phyloP scores from a whole-genome alignment of 2,797 vertebrate genomes.

The Todus mexicanus region DNA sequence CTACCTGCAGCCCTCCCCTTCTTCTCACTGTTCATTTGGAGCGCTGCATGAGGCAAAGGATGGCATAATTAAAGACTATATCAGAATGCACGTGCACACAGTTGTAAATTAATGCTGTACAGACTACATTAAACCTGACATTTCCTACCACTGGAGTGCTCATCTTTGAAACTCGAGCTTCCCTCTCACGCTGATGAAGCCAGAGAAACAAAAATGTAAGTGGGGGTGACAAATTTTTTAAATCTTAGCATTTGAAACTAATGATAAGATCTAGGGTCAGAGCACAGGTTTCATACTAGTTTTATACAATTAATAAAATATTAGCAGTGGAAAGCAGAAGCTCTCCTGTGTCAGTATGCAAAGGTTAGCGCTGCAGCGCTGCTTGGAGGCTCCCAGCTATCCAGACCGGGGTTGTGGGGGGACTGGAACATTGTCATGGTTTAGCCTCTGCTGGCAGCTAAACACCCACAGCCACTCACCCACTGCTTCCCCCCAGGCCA shows the following conservation, averaged over 20 bases:
- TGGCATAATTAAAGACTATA: constrained; percentile 19
- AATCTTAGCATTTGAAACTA: neutral
- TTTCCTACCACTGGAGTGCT: neutral
- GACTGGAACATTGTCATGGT: neutral
- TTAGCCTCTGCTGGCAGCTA: neutral
- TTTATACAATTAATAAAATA: neutral
- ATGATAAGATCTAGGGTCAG: neutral
- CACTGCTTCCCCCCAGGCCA: no score
- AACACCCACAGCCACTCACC: neutral
- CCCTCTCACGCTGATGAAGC: neutral
- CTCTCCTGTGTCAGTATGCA: neutral
- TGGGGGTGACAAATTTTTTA: neutral
- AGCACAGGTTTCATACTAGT: neutral
- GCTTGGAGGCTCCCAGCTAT: neutral
- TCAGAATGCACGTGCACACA: constrained; percentile 10
- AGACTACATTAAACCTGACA: neutral
- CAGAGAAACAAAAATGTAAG: neutral
- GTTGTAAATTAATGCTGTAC: neutral
- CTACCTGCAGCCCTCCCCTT: constrained; percentile 1
- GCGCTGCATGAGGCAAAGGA: constrained; percentile 15
- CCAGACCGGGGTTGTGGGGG: neutral
- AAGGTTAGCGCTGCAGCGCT: neutral
- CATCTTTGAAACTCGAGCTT: neutral
- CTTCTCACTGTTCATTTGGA: neutral
- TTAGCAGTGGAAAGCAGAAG: neutral